Conservation (phyloP, 2,113 vertebrate genomes). For the Scopus umbretta region DNA sequence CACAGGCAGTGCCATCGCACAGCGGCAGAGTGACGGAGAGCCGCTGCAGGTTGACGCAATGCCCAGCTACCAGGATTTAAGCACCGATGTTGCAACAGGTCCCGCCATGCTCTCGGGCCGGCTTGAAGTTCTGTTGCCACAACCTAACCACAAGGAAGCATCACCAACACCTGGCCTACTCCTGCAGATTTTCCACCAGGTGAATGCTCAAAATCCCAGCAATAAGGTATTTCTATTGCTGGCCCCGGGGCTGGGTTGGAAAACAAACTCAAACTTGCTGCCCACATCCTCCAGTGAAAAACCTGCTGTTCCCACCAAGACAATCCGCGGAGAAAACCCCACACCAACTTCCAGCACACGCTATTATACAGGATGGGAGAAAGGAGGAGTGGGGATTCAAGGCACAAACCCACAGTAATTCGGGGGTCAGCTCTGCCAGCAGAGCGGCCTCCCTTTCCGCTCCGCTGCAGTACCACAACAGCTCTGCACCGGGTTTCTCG, state of each 20-base stretch:
- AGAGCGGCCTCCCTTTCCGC: accelerated
- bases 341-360: not conserved
- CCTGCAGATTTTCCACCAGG: not conserved
- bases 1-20: not conserved
- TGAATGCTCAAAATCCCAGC: not conserved
- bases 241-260: not conserved
- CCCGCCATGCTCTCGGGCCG: not conserved
- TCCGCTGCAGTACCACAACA: not conserved
- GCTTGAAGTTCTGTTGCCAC: not conserved
- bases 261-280: not conserved
- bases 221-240: not conserved
- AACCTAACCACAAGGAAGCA: not conserved
- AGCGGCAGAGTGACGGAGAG: not conserved
- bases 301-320: not conserved
- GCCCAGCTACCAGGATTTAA: not conserved
- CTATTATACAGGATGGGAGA: not conserved
- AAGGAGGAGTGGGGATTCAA: not conserved
- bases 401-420: accelerated
- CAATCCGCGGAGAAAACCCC: not conserved
- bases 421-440: not conserved
- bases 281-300: not conserved
- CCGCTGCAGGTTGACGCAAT: accelerated
- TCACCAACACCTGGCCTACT: not conserved
- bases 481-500: not conserved
- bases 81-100: not conserved